These are phyloP conservation scores for Limanda limanda DNA, from an alignment of 2,113 vertebrate genomes.

Conservation along the genomic window DNA sequence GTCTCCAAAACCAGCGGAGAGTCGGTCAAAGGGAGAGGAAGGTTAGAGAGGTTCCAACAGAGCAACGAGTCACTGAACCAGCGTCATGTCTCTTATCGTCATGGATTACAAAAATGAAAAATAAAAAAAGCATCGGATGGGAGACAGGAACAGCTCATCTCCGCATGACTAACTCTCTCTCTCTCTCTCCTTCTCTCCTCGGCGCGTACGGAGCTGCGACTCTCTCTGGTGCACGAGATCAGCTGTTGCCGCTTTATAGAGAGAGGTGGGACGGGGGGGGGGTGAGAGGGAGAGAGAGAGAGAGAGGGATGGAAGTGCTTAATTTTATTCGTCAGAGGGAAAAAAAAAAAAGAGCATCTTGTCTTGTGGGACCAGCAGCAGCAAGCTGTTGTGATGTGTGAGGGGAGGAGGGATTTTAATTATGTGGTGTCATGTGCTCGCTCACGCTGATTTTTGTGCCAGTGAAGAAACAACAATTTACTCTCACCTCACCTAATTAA, in stretches of 20 bases:
- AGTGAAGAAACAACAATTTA: too few relatives aligned
- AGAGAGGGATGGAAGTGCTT: constrained; percentile 66
- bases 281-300: constrained; percentile 43
- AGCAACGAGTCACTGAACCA: not conserved
- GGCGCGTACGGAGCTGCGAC: constrained; percentile 71
- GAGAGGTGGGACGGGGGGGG: constrained; percentile 49
- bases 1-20: not conserved
- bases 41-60: constrained; percentile 1
- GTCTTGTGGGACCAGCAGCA: constrained; percentile 80
- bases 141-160: constrained; percentile 37
- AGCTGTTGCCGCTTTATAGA: constrained; percentile 88
- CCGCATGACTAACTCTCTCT: constrained; percentile 22
- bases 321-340: constrained; percentile 85
- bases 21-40: not conserved
- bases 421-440: constrained; percentile 71
- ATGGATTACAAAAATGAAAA: constrained; percentile 14
- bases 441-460: too few relatives aligned
- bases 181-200: constrained; percentile 23
- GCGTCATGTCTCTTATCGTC: not conserved
- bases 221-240: constrained; percentile 83
- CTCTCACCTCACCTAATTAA: too few relatives aligned
- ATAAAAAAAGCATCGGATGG: constrained; percentile 24
- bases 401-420: constrained; percentile 67
- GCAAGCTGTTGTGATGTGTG: constrained; percentile 28
- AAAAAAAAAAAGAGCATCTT: constrained; percentile 65